Evolutionary conservation across 2,888 invertebrate genomes (phyloP).

Genomic region (Pseudococcus longispinus): DNA sequence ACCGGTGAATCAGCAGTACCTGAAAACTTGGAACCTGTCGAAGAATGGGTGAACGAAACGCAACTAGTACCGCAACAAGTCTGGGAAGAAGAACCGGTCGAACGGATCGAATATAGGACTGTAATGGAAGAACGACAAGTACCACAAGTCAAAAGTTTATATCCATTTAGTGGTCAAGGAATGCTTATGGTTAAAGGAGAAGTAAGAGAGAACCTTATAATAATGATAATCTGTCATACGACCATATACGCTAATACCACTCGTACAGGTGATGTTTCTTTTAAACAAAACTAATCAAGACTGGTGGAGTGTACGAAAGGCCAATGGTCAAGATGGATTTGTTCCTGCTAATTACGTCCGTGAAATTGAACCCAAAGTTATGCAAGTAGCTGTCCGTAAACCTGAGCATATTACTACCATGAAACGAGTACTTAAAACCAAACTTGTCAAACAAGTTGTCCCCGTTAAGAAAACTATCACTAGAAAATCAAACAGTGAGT

Average conservation of each 20-base stretch:
- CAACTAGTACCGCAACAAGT: slow-evolving; percentile 88
- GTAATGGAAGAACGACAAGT: slow-evolving; percentile 85
- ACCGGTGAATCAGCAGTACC: slow-evolving; percentile 71
- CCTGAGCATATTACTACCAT: slow-evolving; percentile 83
- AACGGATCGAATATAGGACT: slow-evolving; percentile 83
- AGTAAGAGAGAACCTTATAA: slow-evolving; percentile 62
- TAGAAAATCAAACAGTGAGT: slow-evolving; percentile 61
- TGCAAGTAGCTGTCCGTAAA: slow-evolving; percentile 82
- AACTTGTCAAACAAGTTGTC: slow-evolving; percentile 84
- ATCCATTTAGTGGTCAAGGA: slow-evolving; percentile 91
- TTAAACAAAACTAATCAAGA: slow-evolving; percentile 95
- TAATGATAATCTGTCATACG: background rate
- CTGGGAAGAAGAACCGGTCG: slow-evolving; percentile 90
- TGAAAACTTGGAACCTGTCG: slow-evolving; percentile 64
- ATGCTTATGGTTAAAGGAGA: slow-evolving; percentile 92
- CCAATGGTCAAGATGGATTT: slow-evolving; percentile 91
- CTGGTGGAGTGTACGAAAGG: slow-evolving; percentile 98
- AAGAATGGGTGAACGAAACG: slow-evolving; percentile 80
- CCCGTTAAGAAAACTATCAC: slow-evolving; percentile 69
- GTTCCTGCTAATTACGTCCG: slow-evolving; percentile 97
- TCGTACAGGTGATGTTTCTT: slow-evolving; percentile 77
- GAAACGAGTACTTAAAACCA: slow-evolving; percentile 88
- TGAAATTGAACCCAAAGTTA: slow-evolving; percentile 87
- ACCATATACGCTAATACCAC: background rate
- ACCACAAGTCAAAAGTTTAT: slow-evolving; percentile 85